A percentile compares a stretch with the other conserved stretches of the same genome.
Evolutionary conservation across 1,140 invertebrate genomes (phyloP).

Genomic region (Radopholus similis): DNA sequence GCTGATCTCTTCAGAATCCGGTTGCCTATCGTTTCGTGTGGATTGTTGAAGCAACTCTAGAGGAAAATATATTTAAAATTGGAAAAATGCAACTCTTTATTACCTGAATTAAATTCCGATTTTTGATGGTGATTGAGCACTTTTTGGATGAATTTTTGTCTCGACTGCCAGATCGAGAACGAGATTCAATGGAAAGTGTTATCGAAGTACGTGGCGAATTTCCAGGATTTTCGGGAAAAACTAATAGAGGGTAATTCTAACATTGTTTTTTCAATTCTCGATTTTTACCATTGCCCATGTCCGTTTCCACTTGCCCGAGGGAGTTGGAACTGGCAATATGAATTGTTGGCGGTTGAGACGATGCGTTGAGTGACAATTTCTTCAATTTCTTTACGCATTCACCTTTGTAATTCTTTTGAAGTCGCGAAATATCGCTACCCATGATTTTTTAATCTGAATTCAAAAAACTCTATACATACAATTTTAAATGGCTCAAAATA

Average conservation of each 20-base stretch:
- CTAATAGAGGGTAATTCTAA: not conserved
- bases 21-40: slow-evolving; percentile 50
- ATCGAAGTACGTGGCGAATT: not conserved
- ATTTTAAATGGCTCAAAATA: too few species aligned
- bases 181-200: slow-evolving; percentile 15
- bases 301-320: not conserved
- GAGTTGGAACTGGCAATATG: not conserved
- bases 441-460: too few species aligned
- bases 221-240: not conserved
- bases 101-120: slow-evolving; percentile 51
- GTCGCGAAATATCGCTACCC: too few species aligned
- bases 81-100: not conserved
- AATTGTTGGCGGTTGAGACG: slow-evolving; percentile 10
- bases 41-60: slow-evolving; percentile 58
- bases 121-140: slow-evolving; percentile 42
- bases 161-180: slow-evolving; percentile 22
- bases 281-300: not conserved
- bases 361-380: slow-evolving; percentile 6
- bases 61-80: not conserved
- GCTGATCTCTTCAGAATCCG: slow-evolving; percentile 53
- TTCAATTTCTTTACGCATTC: too few species aligned
- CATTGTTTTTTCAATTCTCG: not conserved
- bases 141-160: slow-evolving; percentile 13
- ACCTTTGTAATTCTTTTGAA: too few species aligned
- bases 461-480: too few species aligned